Conservation (phyloP, 53 echinoderm and acorn worm species). For the Stichopus horrens region DNA sequence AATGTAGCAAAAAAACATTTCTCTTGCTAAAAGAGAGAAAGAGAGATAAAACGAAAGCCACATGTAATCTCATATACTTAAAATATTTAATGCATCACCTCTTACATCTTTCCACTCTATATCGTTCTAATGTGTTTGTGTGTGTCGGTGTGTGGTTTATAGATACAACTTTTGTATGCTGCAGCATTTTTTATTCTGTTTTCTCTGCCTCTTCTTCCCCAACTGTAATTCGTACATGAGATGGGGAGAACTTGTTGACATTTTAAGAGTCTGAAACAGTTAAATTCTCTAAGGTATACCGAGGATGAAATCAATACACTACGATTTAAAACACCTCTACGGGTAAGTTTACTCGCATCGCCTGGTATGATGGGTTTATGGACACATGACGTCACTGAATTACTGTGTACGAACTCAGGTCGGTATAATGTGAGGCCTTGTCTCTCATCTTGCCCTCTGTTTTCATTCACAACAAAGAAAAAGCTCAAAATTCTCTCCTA, state of each 20-base stretch:
- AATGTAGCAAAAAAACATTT: too few relatives aligned
- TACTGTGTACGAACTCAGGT: neutral
- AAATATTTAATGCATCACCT: too few relatives aligned
- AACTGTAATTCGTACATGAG: neutral
- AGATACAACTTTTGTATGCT: too few relatives aligned
- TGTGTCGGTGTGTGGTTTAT: too few relatives aligned
- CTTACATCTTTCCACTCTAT: too few relatives aligned
- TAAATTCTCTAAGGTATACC: slow-evolving; percentile 7
- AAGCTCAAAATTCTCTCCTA: too few relatives aligned
- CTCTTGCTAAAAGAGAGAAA: too few relatives aligned
- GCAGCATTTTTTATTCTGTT: neutral
- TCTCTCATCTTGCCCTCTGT: neutral
- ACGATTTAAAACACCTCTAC: slow-evolving; percentile 19
- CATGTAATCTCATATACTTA: too few relatives aligned
- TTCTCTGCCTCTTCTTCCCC: neutral
- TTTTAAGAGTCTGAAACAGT: slow-evolving; percentile 36
- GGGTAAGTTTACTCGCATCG: neutral
- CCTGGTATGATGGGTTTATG: neutral
- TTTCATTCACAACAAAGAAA: neutral
- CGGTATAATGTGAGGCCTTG: neutral
- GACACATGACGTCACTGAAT: neutral
- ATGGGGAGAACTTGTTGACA: slow-evolving; percentile 34
- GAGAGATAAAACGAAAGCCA: too few relatives aligned
- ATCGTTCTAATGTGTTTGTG: too few relatives aligned
- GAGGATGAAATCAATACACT: slow-evolving; percentile 28